Percentiles rank a stretch among this genome's conserved stretches.
These are phyloP conservation scores for Eidolon helvum DNA, from an alignment of 2,113 vertebrate genomes.

Conservation along the genomic window DNA sequence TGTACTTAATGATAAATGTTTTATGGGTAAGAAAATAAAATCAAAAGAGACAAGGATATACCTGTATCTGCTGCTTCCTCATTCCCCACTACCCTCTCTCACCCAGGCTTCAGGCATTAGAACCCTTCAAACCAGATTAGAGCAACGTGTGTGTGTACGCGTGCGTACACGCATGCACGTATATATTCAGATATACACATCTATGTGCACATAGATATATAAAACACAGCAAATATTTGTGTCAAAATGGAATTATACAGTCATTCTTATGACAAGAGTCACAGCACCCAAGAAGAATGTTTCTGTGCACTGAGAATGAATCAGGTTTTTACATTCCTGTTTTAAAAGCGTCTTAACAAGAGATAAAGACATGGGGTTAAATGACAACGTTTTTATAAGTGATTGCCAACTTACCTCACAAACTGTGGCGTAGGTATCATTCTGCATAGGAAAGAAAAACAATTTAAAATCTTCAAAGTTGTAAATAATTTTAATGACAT, in stretches of 20 bases:
- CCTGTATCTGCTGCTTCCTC: too few species aligned
- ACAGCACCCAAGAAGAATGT: background rate
- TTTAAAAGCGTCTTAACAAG: background rate
- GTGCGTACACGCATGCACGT: background rate
- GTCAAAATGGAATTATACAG: background rate
- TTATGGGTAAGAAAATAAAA: background rate
- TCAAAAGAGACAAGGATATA: background rate
- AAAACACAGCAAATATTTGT: background rate
- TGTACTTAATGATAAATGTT: background rate
- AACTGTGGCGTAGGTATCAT: constrained; percentile 68
- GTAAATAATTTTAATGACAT: background rate
- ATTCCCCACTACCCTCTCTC: background rate
- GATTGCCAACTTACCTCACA: constrained; percentile 79
- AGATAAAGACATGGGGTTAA: background rate
- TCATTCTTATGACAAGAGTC: background rate
- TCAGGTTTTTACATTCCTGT: background rate
- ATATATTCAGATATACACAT: background rate
- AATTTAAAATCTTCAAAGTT: constrained; percentile 2
- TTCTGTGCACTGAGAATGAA: background rate
- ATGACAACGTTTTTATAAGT: background rate
- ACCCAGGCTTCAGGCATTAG: background rate
- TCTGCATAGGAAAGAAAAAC: constrained; percentile 66
- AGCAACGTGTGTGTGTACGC: background rate
- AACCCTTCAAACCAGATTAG: background rate
- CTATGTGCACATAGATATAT: background rate